phyloP scores from a whole-genome alignment of 1,140 invertebrate species.

The Zaprionus kolodkinae region DNA sequence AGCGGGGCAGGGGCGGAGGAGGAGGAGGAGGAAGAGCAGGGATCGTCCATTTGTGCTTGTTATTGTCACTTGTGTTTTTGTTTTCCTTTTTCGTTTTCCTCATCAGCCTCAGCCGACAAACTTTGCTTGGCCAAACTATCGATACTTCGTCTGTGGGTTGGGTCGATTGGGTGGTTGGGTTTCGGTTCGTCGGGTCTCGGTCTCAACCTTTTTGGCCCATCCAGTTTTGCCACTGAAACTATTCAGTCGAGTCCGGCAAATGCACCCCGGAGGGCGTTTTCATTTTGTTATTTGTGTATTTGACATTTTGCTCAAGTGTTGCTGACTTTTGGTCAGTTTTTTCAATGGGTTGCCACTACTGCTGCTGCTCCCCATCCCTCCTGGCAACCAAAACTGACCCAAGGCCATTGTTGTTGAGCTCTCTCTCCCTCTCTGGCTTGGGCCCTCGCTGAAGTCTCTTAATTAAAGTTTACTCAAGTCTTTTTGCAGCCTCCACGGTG shows the following conservation, averaged over 20 bases:
- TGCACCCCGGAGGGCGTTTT: conserved; percentile 78
- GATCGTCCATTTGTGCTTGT: conserved; percentile 54
- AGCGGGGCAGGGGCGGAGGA: conserved; percentile 9
- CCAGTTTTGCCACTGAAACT: conserved; percentile 65
- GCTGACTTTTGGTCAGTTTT: conserved; percentile 77
- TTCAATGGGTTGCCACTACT: background rate
- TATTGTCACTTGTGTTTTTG: conserved; percentile 36
- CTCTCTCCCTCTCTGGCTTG: conserved; percentile 37
- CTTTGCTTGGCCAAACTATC: conserved; percentile 58
- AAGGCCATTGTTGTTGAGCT: conserved; percentile 54
- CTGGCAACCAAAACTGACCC: conserved; percentile 23
- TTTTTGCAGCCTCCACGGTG: conserved; percentile 46
- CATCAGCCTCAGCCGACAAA: conserved; percentile 47
- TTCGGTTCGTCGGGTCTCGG: background rate
- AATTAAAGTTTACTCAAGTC: conserved; percentile 76
- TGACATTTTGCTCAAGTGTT: conserved; percentile 82
- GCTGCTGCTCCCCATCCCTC: no score
- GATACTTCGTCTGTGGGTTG: conserved; percentile 33
- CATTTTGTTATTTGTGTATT: conserved; percentile 79
- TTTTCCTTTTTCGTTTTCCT: conserved; percentile 52
- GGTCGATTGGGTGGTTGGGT: background rate
- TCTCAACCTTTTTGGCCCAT: conserved; percentile 63
- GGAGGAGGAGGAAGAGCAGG: background rate
- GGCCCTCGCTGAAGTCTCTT: conserved; percentile 48
- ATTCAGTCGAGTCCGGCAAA: conserved; percentile 73